Evolutionary conservation across 2,888 invertebrate species (phyloP), one percentile per base, ranked within the genome.

Genomic region (Dolichopus griseipennis): DNA sequence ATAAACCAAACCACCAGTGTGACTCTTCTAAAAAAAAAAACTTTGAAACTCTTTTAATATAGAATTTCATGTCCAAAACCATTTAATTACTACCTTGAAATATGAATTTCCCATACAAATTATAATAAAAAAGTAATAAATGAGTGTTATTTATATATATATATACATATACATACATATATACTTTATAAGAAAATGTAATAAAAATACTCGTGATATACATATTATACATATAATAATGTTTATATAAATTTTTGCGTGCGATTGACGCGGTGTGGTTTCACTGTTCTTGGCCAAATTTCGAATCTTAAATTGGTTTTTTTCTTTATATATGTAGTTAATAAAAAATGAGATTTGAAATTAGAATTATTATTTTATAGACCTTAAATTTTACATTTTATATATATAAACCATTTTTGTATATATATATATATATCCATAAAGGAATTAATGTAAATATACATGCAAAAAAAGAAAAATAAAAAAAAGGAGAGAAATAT

Each of bases 31-130:
- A 27, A 27, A 5, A n/a, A n/a, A n/a, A n/a, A n/a, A n/a, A n/a
- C n/a, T n/a, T n/a, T n/a, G n/a, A n/a, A n/a, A n/a, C n/a, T 43
- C 43, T 15, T 52, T 52, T 41, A 4, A 7, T 52, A 52, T 52
- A 52, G 18, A 18, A n/a, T 18, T 52, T 52, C 52, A 52, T 52
- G 52, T 52, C 52, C 52, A 52, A 52, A 52, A 12, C 52, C 52
- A 52, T 52, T 52, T 52, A 52, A 52, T 52, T 52, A 52, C 52
- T 52, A 52, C 52, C 52, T 52, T 52, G 52, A 52, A 52, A 52
- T 52, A 52, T 52, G 52, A 52, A 52, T 52, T 52, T 52, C 52
- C 52, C 52, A 52, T 52, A 52, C 18, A 52, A 52, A 52, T 52
- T 52, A 15, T 52, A 52, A 52, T 52, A 52, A 52, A 52, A 52